A percentile compares a stretch with the other conserved stretches of the same genome.
These are phyloP conservation scores for Hirudinaria manillensis DNA, from an alignment of 2,888 invertebrate genomes.

Conservation along the genomic window DNA sequence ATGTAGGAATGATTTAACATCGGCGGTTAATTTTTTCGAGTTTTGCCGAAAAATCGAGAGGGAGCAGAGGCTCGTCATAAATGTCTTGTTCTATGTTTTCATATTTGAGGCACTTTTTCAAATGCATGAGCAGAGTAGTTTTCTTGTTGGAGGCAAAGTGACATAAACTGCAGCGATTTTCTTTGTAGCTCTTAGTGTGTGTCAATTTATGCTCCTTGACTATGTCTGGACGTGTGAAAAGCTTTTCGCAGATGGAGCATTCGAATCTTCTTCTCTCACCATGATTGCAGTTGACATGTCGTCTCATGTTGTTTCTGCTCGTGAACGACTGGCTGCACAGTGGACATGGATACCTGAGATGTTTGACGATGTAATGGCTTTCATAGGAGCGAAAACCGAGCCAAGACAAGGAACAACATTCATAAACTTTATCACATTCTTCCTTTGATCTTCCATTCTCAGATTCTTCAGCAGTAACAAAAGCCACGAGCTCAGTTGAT, in stretches of 20 bases:
- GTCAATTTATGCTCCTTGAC: slow-evolving; percentile 39
- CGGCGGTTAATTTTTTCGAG: too few relatives aligned
- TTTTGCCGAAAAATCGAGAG: too few relatives aligned
- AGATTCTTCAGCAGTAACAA: neutral
- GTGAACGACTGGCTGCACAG: slow-evolving; percentile 39
- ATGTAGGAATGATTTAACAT: too few relatives aligned
- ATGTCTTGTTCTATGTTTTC: slow-evolving; percentile 24
- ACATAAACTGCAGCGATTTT: slow-evolving; percentile 36
- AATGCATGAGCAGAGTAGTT: slow-evolving; percentile 37
- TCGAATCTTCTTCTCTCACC: slow-evolving; percentile 33
- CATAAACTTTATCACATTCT: neutral
- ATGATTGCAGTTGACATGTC: slow-evolving; percentile 37
- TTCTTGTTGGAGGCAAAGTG: slow-evolving; percentile 35
- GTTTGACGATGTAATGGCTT: slow-evolving; percentile 34
- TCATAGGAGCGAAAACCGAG: slow-evolving; percentile 36
- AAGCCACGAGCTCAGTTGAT: neutral
- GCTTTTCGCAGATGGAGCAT: slow-evolving; percentile 37
- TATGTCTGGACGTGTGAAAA: slow-evolving; percentile 38
- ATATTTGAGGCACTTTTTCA: slow-evolving; percentile 38
- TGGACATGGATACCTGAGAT: slow-evolving; percentile 39
- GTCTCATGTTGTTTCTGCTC: slow-evolving; percentile 38
- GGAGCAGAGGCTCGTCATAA: too few relatives aligned
- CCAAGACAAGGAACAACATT: slow-evolving; percentile 29
- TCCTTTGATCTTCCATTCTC: slow-evolving; percentile 18
- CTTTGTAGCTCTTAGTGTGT: slow-evolving; percentile 39